phyloP scores from a whole-genome alignment of 2,113 vertebrate genomes.

The Lophura nycthemera region DNA sequence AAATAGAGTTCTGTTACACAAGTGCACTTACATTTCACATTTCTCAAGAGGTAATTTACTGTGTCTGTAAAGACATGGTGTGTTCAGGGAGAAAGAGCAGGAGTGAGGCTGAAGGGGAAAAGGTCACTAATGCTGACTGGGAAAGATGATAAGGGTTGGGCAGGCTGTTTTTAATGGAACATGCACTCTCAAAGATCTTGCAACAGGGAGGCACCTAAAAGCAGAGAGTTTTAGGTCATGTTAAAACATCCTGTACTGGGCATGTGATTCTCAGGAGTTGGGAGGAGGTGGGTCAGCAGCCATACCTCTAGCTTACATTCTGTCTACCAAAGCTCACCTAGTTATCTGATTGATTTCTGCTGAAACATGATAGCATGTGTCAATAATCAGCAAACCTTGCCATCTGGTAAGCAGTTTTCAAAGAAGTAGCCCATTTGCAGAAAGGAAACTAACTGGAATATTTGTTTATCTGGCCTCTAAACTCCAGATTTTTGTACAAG shows the following conservation, averaged over 20 bases:
- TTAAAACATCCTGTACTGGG: not conserved
- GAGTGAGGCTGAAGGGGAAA: not conserved
- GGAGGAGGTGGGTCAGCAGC: not conserved
- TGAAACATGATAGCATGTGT: not conserved
- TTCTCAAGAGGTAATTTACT: not conserved
- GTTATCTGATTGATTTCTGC: conserved; percentile 24
- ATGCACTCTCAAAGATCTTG: not conserved
- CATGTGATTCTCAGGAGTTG: not conserved
- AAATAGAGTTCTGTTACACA: conserved; percentile 12
- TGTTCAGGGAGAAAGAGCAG: not conserved
- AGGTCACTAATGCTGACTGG: not conserved
- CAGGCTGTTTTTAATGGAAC: not conserved
- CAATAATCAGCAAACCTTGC: not conserved
- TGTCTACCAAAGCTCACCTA: not conserved
- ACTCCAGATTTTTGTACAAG: not conserved
- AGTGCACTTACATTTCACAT: not conserved
- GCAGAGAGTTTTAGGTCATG: not conserved
- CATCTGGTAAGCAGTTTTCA: not conserved
- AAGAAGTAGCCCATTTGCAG: not conserved
- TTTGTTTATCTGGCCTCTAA: not conserved
- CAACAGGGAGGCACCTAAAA: not conserved
- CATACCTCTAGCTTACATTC: not conserved
- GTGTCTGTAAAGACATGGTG: not conserved
- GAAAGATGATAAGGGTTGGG: not conserved
- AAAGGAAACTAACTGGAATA: not conserved